These are phyloP conservation scores for Fissipunctia ypsillon DNA, from an alignment of 2,888 invertebrate species.

Conservation along the genomic window DNA sequence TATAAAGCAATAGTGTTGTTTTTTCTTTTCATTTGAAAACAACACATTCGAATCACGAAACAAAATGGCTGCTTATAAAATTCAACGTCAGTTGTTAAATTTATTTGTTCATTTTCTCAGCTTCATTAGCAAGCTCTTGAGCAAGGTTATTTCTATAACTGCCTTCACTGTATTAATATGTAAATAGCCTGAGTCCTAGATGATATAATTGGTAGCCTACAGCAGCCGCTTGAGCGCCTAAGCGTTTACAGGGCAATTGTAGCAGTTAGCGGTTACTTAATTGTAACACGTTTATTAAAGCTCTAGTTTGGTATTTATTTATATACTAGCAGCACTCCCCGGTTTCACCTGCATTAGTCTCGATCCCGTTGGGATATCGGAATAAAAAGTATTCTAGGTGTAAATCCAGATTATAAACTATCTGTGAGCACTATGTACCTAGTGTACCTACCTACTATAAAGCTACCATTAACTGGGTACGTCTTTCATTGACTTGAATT, in stretches of 20 bases:
- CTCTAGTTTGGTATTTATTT: not conserved
- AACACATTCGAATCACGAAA: not conserved
- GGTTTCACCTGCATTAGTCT: no score
- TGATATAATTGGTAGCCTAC: slow-evolving; percentile 21
- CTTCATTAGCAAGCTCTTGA: slow-evolving; percentile 9
- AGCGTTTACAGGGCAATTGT: slow-evolving; percentile 38
- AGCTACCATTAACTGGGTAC: no score
- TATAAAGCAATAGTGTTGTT: not conserved
- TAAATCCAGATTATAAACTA: no score
- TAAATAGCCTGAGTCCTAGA: slow-evolving; percentile 11
- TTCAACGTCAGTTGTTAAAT: slow-evolving; percentile 9
- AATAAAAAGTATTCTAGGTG: no score
- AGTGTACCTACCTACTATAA: no score
- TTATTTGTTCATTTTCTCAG: slow-evolving; percentile 15
- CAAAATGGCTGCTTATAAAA: slow-evolving; percentile 11
- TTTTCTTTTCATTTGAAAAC: not conserved
- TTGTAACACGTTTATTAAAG: slow-evolving; percentile 12
- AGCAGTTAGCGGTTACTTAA: slow-evolving; percentile 1
- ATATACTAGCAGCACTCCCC: no score
- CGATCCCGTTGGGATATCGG: no score
- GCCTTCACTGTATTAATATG: slow-evolving; percentile 29
- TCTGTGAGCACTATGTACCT: no score
- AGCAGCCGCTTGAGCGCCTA: slow-evolving; percentile 16
- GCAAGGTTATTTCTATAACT: slow-evolving; percentile 20
- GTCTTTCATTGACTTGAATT: no score